Conservation (phyloP, 2,113 vertebrate genomes). For the Dendropsophus ebraccatus region DNA sequence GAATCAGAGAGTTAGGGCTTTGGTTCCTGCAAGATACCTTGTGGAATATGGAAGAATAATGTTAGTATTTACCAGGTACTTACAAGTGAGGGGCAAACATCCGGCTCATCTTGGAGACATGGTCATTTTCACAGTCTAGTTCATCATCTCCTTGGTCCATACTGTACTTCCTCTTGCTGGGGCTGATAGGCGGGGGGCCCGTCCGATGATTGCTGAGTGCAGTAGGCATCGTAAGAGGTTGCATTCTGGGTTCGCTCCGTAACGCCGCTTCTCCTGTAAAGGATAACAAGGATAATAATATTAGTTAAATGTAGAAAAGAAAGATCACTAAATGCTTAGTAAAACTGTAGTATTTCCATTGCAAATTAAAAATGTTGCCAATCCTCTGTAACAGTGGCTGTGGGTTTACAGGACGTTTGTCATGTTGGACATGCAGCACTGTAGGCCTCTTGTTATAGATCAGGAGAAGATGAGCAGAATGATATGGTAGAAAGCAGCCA, state of each 20-base stretch:
- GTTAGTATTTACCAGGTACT: conserved; percentile 68
- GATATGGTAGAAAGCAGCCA: too few species aligned
- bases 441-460: too few species aligned
- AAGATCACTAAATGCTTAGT: not conserved
- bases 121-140: conserved; percentile 89
- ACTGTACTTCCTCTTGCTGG: conserved; percentile 92
- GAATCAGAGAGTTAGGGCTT: not conserved
- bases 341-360: not conserved
- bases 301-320: not conserved
- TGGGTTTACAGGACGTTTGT: not conserved
- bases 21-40: not conserved
- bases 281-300: not conserved
- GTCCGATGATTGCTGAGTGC: conserved; percentile 88
- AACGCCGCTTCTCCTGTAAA: conserved; percentile 89
- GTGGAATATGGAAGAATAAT: not conserved
- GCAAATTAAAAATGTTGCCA: not conserved
- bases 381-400: not conserved
- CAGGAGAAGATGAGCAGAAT: too few species aligned
- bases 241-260: conserved; percentile 91
- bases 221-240: conserved; percentile 85
- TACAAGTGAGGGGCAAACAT: conserved; percentile 90
- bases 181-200: conserved; percentile 95
- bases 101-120: conserved; percentile 93
- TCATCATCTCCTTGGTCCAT: conserved; percentile 87
- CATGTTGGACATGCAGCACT: too few species aligned